A percentile compares a stretch with the other conserved stretches of the same genome.
Conservation (phyloP, 2,888 invertebrate genomes). For the Amblyteles armatorius region DNA sequence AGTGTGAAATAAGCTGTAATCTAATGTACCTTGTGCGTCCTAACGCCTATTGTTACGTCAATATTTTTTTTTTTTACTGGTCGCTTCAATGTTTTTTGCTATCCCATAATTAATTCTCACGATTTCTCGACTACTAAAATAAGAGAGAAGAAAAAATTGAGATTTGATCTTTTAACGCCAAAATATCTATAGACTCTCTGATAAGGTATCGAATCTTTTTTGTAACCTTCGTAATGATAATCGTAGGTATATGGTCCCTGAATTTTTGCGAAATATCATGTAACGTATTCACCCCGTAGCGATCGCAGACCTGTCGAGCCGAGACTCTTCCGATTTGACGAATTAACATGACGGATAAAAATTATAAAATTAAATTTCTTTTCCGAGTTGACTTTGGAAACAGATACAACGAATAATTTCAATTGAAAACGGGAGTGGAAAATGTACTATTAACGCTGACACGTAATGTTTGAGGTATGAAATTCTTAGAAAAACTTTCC, state of each 20-base stretch:
- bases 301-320: constrained; percentile 57
- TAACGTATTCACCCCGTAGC: constrained; percentile 46
- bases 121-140: constrained; percentile 44
- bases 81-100: constrained; percentile 43
- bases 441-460: constrained; percentile 35
- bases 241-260: constrained; percentile 46
- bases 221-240: constrained; percentile 66
- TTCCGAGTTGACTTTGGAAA: constrained; percentile 23
- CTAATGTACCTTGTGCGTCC: constrained; percentile 22
- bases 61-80: constrained; percentile 9
- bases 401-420: constrained; percentile 63
- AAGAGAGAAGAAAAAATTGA: constrained; percentile 22
- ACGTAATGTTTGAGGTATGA: neutral
- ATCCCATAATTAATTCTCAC: constrained; percentile 34
- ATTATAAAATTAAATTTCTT: constrained; percentile 11
- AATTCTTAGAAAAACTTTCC: neutral
- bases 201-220: constrained; percentile 63
- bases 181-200: constrained; percentile 58
- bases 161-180: constrained; percentile 35
- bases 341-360: neutral
- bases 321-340: constrained; percentile 69
- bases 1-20: neutral
- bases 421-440: constrained; percentile 23
- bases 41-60: constrained; percentile 21
- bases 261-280: constrained; percentile 21